Conservation (phyloP, 2,888 invertebrate genomes). For the Tetropium fuscum region DNA sequence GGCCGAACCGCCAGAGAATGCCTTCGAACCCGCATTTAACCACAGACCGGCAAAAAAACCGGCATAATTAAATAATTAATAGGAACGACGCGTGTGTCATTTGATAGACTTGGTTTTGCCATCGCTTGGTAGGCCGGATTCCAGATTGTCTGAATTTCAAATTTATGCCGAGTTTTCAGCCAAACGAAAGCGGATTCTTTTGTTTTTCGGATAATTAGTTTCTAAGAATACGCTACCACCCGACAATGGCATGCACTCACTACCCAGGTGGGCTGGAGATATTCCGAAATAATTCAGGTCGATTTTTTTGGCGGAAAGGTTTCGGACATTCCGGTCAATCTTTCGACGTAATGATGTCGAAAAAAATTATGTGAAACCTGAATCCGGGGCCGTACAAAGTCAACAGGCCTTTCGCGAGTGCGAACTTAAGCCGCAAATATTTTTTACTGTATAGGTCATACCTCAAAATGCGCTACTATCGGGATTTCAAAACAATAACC, state of each 20-base stretch:
- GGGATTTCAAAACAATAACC: too few relatives aligned
- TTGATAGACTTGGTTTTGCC: conserved; percentile 12
- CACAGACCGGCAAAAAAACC: conserved; percentile 26
- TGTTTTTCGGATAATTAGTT: conserved; percentile 17
- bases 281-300: neutral
- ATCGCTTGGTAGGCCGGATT: neutral
- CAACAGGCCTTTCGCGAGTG: too few relatives aligned
- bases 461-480: too few relatives aligned
- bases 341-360: too few relatives aligned
- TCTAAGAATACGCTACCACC: conserved; percentile 2
- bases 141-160: conserved; percentile 3
- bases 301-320: neutral
- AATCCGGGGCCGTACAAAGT: too few relatives aligned
- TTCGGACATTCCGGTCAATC: neutral
- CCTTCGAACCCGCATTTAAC: conserved; percentile 9
- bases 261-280: conserved; percentile 3
- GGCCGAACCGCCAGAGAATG: conserved; percentile 15
- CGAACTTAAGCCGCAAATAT: too few relatives aligned
- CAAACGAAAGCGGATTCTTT: conserved; percentile 2
- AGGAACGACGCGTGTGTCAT: conserved; percentile 28
- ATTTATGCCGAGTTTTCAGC: conserved; percentile 6
- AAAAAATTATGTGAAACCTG: too few relatives aligned
- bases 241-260: conserved; percentile 2
- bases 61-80: conserved; percentile 40
- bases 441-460: too few relatives aligned